Evolutionary conservation across 1,140 invertebrate species (phyloP), one percentile per base, ranked within the genome.

Genomic region (Zaprionus ghesquierei): DNA sequence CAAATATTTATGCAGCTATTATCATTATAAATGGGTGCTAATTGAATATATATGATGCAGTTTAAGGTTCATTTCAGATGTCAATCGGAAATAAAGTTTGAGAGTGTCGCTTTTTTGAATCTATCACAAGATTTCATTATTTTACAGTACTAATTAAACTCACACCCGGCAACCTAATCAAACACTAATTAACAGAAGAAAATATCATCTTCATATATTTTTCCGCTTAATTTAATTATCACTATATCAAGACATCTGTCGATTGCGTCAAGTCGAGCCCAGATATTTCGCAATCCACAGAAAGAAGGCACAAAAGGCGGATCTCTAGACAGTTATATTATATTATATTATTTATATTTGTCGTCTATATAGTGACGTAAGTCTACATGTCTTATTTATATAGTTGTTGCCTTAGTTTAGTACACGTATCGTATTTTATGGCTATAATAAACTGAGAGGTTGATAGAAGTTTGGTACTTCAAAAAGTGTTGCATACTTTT

Each of bases 191-290:
- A 27, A 12, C 2, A 20, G 0, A 10, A 18, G n/a, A 13, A 53
- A 50, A 62, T 49, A 44, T 33, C 31, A 23, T 15, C 38, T 10
- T 29, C 66, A 69, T 53, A 63, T 75, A 5, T 15, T 15, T 29
- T 5, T 29, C 6, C 27, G 35, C 5, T 51, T 81, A 76, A 71
- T 72, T 66, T 10, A 69, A 86, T 85, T 86, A 86, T 44, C 69
- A 38, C 18, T 46, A 15, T 13, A 66, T 59, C 60, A 66, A 46
- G 31, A 27, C 22, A 31, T 35, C 15, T 59, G 20, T 23, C 20
- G 31, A 33, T 62, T 51, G 18, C 50, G 50, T 63, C 60, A 41
- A 38, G 29, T 8, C 38, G 10, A 20, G 35, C n/a, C n/a, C 38
- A 61, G 33, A 27, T 22, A 69, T 27, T 59, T 41, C 35, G 2